Percentiles rank a stretch among this genome's conserved stretches.
Conservation (phyloP, 2,888 invertebrate species). For the Mythimna vitellina region DNA sequence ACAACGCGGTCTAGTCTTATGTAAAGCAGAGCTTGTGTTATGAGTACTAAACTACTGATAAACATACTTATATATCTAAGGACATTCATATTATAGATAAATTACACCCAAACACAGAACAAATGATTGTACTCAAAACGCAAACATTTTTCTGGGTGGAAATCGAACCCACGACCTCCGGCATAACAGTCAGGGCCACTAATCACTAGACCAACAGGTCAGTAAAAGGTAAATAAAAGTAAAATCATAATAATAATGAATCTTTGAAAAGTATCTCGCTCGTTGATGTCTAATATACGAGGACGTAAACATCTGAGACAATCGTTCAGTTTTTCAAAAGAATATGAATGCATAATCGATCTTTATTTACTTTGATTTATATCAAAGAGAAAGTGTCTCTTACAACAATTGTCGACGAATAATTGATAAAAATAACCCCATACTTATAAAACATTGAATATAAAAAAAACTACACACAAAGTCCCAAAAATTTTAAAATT, state of each 20-base stretch:
- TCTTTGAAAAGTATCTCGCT: background rate
- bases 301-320: background rate
- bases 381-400: slow-evolving; percentile 35
- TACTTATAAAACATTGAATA: slow-evolving; percentile 34
- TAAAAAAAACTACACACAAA: slow-evolving; percentile 26
- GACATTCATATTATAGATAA: no score
- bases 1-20: no score
- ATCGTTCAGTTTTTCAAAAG: background rate
- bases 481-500: slow-evolving; percentile 28
- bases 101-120: no score
- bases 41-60: no score
- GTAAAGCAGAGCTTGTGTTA: no score
- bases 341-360: background rate
- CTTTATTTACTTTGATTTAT: slow-evolving; percentile 19
- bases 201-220: no score
- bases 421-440: slow-evolving; percentile 42
- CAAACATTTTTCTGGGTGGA: no score
- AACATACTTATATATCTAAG: no score
- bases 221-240: no score
- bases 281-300: slow-evolving; percentile 65
- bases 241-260: background rate
- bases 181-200: no score
- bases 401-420: slow-evolving; percentile 26
- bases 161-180: no score
- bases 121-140: no score